These are phyloP conservation scores for Sarcophaga caerulescens DNA, from an alignment of 2,888 invertebrate species.

Conservation along the genomic window DNA sequence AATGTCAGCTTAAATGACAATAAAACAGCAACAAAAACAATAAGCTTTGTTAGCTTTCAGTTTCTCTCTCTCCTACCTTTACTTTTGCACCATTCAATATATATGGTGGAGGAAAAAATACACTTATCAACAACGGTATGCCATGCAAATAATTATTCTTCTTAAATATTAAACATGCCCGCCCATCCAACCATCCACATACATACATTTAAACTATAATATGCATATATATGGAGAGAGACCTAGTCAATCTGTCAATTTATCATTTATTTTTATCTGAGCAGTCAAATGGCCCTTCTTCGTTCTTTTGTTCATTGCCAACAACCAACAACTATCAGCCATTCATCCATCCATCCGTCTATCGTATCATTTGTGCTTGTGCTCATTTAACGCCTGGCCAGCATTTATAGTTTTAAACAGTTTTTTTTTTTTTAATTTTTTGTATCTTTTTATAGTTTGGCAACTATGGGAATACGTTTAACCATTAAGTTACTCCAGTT, in stretches of 20 bases:
- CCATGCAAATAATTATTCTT: not conserved
- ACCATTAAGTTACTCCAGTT: not conserved
- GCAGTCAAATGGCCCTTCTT: not conserved
- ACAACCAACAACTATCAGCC: not conserved
- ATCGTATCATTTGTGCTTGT: not conserved
- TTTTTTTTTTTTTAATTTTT: not conserved
- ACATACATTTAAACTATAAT: not conserved
- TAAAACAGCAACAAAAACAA: not conserved
- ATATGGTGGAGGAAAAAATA: not conserved
- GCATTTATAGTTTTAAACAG: constrained; percentile 15
- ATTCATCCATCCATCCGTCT: not conserved
- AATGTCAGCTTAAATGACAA: constrained; percentile 21
- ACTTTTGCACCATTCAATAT: not conserved
- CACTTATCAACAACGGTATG: not conserved
- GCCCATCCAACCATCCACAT: not conserved
- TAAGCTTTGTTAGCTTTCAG: not conserved
- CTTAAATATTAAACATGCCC: not conserved
- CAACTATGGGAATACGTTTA: not conserved
- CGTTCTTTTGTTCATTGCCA: not conserved
- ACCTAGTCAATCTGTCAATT: not conserved
- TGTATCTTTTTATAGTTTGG: not conserved
- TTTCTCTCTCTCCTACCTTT: not conserved
- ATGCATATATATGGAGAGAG: too few relatives aligned
- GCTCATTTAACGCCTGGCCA: constrained; percentile 54
- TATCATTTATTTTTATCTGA: not conserved